These are phyloP conservation scores for Melanocharis versteri DNA, from an alignment of 2,113 vertebrate species.

Conservation along the genomic window DNA sequence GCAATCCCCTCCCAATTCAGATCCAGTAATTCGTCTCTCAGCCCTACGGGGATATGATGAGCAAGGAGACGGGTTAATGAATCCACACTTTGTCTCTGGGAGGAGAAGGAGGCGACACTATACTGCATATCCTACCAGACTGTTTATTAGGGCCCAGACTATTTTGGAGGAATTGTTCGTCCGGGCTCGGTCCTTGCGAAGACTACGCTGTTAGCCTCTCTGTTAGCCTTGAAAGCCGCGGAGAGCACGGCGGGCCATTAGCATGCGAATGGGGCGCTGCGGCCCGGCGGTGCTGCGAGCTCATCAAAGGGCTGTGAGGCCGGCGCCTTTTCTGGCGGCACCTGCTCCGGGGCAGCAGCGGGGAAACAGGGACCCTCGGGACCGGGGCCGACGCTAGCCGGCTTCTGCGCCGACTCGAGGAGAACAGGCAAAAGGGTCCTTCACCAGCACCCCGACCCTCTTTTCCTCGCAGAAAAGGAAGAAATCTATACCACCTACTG, in stretches of 20 bases:
- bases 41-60: conserved; percentile 59
- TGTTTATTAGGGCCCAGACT: conserved; percentile 47
- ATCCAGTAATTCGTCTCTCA: conserved; percentile 52
- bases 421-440: background rate
- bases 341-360: background rate
- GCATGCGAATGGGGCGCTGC: conserved; percentile 63
- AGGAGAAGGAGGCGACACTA: conserved; percentile 50
- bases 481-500: background rate
- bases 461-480: background rate
- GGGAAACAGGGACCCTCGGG: background rate
- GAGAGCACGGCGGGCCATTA: conserved; percentile 40
- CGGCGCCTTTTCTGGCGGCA: conserved; percentile 43
- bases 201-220: conserved; percentile 12
- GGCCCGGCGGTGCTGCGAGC: background rate
- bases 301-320: conserved; percentile 31
- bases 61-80: conserved; percentile 75
- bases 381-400: too few relatives aligned
- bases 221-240: conserved; percentile 45
- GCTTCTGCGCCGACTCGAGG: background rate
- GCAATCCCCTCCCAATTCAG: conserved; percentile 53
- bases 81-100: conserved; percentile 66
- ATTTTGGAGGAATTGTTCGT: conserved; percentile 42
- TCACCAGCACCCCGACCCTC: too few relatives aligned
- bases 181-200: background rate
- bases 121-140: conserved; percentile 47